These are phyloP conservation scores for Drosophila subquinaria DNA, from an alignment of 2,888 invertebrate species.

Conservation along the genomic window DNA sequence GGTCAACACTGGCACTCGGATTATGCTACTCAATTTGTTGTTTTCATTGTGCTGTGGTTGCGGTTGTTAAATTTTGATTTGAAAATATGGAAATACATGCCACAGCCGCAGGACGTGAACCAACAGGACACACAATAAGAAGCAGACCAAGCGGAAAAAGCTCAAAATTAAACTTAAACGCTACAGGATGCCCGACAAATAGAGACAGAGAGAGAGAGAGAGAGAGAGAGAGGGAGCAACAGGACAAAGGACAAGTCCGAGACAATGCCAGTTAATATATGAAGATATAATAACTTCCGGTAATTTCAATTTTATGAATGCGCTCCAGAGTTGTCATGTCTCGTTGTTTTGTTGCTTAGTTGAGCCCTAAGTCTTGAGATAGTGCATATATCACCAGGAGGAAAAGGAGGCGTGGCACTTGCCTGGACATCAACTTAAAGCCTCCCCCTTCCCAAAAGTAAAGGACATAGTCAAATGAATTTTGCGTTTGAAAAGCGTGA, in stretches of 20 bases:
- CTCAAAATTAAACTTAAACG: constrained; percentile 85
- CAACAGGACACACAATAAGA: constrained; percentile 71
- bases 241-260: constrained; percentile 56
- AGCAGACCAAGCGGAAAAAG: constrained; percentile 84
- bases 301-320: constrained; percentile 79
- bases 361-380: constrained; percentile 29
- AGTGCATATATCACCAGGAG: constrained; percentile 65
- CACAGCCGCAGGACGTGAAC: constrained; percentile 40
- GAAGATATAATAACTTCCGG: constrained; percentile 85
- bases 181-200: constrained; percentile 78
- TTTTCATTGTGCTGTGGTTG: constrained; percentile 47
- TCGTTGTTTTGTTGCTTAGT: constrained; percentile 60
- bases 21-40: constrained; percentile 72
- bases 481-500: constrained; percentile 81
- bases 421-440: constrained; percentile 52
- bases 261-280: constrained; percentile 81
- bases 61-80: constrained; percentile 72
- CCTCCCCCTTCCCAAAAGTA: background rate
- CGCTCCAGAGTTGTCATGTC: constrained; percentile 61
- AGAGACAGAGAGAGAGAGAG: constrained; percentile 42
- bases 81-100: constrained; percentile 70
- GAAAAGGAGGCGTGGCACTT: constrained; percentile 24
- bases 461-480: constrained; percentile 77
- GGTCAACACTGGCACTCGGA: constrained; percentile 46
- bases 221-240: constrained; percentile 6